Base-by-base conservation (phyloP, 1,140 invertebrate genomes). In the Brachionus rotundiformis region DNA sequence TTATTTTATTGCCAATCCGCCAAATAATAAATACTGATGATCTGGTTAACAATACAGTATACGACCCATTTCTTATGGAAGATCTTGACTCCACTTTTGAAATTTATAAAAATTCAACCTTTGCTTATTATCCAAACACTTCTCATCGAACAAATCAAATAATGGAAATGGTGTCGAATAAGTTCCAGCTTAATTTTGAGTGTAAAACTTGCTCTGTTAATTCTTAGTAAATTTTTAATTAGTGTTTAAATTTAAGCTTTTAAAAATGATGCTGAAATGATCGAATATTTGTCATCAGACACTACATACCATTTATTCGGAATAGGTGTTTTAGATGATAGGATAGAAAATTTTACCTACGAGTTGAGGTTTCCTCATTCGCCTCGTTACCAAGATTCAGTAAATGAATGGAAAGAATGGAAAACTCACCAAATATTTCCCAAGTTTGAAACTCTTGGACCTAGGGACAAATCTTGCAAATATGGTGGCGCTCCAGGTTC, bases 391-490 rank as follows among this genome's bases (percentile, higher is more conserved):
- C 85, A 36, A 59, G 47, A 86, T 6, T 86, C 87, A 73, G 75
- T 84, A 83, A 73, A 82, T 84, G 49, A 87, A 87, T 83, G 39
- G 49, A 88, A 89, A 10, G 90, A 89, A 76, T 93, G 92, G 92
- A 87, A 88, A 73, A 93, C 92, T 1, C 89, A 92, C 84, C 86
- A 91, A 11, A 85, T 91, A 31, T 93, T 91, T 86, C 92, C 92
- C 7, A 81, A 92, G 7, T 92, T 92, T 85, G 91, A 92, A 84
- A 85, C 87, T 25, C 89, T 91, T 23, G 92, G 92, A 4, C 92
- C 92, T 8, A 86, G 92, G 73, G 87, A 89, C 27, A 88, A 77
- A 89, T 61, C 84, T 89, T 27, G 86, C 88, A 41, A 86, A 84
- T 79, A 87, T 88, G 91, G 92, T 27, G 91, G 91, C 84, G 86